These are phyloP conservation scores for Bovichtus diacanthus DNA, from an alignment of 2,797 vertebrate genomes.

Conservation along the genomic window DNA sequence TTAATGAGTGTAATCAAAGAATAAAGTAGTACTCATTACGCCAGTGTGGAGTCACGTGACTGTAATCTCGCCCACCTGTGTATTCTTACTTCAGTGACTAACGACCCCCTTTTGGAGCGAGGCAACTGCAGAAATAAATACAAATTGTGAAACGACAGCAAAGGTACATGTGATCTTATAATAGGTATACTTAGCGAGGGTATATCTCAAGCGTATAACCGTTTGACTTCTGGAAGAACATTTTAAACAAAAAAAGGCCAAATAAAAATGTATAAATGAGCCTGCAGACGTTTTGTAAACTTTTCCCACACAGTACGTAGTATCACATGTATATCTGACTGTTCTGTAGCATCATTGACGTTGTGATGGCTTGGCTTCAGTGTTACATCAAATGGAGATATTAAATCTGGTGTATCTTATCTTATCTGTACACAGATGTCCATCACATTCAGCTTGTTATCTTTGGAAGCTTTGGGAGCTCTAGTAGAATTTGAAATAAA, in stretches of 20 bases:
- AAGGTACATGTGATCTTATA: neutral
- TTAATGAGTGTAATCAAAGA: neutral
- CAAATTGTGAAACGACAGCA: neutral
- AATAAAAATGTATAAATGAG: slow-evolving; percentile 2
- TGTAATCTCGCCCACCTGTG: neutral
- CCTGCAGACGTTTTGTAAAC: neutral
- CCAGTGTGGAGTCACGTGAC: slow-evolving; percentile 20
- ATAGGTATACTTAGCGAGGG: neutral
- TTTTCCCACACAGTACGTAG: neutral
- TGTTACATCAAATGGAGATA: neutral
- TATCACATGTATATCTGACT: too few relatives aligned
- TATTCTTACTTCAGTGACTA: neutral
- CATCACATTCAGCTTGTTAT: neutral
- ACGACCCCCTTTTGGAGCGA: too few relatives aligned
- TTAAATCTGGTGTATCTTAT: neutral
- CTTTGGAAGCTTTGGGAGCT: neutral
- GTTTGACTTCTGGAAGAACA: neutral
- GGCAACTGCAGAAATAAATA: neutral
- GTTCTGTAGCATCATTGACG: neutral
- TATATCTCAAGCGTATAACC: neutral
- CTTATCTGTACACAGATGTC: neutral
- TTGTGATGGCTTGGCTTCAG: neutral
- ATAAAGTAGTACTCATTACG: neutral
- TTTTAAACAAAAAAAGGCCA: neutral
- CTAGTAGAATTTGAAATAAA: neutral